Base-by-base conservation (phyloP, 1,140 invertebrate species). In the Euwallacea similis region DNA sequence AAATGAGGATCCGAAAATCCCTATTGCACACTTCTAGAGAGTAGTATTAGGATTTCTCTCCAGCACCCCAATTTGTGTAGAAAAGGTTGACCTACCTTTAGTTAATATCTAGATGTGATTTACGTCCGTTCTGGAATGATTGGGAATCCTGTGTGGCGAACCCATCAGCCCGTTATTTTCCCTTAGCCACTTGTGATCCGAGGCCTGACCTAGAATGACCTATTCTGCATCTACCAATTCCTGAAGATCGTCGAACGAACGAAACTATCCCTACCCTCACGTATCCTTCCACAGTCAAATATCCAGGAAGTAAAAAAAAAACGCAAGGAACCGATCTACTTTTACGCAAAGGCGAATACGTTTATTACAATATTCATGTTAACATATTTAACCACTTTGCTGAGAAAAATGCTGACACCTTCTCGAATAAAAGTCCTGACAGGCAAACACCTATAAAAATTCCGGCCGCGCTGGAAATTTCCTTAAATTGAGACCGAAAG, bases 351-450 rank as follows among this genome's bases (percentile, higher is more conserved):
- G 21, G 21, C 61, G 62, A 72, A 67, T 59, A 60, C 63, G 61
- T 66, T 66, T 66, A 66, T 72, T 66, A 72, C 70, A 67, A 72
- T 72, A 72, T 72, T 72, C 64, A 67, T 72, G 70, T 66, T 72
- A 72, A 72, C 70, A 66, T 72, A 72, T 72, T 72, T 67, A 72
- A 72, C 55, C 64, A 72, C 63, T 72, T 72, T 72, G 11, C 65
- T 46, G 70, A 46, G 47, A 67, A 66, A 66, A 60, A 66, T 62
- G 63, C 70, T 64, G 70, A 71, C 69, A 71, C 69, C 69, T 65
- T 64, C 47, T 58, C 62, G 46, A 71, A 66, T 65, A 66, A 71
- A 64, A 71, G 50, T 16, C 21, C 62, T 65, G 61, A 71, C 61
- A 64, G 69, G 62, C 61, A 71, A 65, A 71, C 61, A 71, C 62